A percentile compares a stretch with the other conserved stretches of the same genome.
Conservation (phyloP, 2,113 vertebrate species). For the Puma concolor region DNA sequence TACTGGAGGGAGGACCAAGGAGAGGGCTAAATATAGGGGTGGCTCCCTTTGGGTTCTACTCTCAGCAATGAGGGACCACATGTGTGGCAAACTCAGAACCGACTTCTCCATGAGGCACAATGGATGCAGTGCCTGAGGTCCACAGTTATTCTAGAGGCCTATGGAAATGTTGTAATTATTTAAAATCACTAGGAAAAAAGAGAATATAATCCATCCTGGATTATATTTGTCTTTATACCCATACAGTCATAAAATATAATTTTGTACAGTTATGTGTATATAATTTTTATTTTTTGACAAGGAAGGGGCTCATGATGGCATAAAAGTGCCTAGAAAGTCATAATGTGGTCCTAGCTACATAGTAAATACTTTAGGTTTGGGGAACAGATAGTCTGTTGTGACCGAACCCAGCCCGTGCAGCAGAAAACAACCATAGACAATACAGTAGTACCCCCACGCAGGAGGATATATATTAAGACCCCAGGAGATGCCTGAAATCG, state of each 20-base stretch:
- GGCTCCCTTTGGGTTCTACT: neutral
- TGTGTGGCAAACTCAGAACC: accelerated
- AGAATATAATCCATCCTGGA: neutral
- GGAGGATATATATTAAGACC: too few relatives aligned
- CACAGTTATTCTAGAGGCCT: neutral
- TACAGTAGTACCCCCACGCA: neutral
- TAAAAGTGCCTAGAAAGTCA: neutral
- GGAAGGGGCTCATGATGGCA: neutral
- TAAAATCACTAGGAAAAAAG: neutral
- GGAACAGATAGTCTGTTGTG: neutral
- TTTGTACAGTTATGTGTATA: neutral
- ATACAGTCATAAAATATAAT: neutral
- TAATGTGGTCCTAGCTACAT: neutral
- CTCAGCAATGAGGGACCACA: neutral
- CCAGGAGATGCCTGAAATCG: neutral
- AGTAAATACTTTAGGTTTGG: neutral
- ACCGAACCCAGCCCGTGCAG: neutral
- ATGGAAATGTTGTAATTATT: neutral
- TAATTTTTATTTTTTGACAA: neutral
- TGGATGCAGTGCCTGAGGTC: neutral
- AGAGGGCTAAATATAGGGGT: neutral
- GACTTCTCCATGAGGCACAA: neutral
- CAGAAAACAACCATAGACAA: accelerated
- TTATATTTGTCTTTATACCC: neutral
- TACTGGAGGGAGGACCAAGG: neutral